Conservation (phyloP, 2,797 vertebrate species). For the Mormyrus proboscirostris region DNA sequence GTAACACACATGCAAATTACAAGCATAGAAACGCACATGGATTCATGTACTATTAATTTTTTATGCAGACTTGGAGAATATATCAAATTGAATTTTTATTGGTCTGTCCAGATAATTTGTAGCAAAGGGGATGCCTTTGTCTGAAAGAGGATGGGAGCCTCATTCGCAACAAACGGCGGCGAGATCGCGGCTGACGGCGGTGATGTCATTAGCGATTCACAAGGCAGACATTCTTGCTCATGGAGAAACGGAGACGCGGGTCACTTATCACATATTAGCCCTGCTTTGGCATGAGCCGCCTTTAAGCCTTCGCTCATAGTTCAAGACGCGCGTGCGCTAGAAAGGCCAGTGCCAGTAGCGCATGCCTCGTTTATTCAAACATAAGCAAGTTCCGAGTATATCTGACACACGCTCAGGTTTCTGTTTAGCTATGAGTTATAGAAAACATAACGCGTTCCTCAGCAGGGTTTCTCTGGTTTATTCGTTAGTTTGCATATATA, state of each 20-base stretch:
- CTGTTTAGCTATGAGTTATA: background rate
- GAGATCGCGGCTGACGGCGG: background rate
- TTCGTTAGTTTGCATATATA: background rate
- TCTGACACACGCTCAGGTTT: background rate
- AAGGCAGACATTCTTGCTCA: background rate
- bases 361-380: background rate
- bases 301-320: background rate
- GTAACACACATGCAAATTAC: background rate
- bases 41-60: background rate
- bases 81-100: conserved; percentile 21
- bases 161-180: background rate
- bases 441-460: background rate
- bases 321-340: background rate
- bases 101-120: background rate
- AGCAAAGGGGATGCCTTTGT: background rate
- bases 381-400: background rate
- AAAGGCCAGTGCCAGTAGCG: background rate
- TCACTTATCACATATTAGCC: background rate
- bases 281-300: background rate
- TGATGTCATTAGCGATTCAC: background rate
- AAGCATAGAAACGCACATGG: background rate
- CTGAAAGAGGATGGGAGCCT: background rate
- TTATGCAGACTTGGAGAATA: background rate
- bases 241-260: background rate
- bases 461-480: background rate